These are phyloP conservation scores for Periophthalmodon schlosseri DNA, from an alignment of 2,113 vertebrate genomes.

Conservation along the genomic window DNA sequence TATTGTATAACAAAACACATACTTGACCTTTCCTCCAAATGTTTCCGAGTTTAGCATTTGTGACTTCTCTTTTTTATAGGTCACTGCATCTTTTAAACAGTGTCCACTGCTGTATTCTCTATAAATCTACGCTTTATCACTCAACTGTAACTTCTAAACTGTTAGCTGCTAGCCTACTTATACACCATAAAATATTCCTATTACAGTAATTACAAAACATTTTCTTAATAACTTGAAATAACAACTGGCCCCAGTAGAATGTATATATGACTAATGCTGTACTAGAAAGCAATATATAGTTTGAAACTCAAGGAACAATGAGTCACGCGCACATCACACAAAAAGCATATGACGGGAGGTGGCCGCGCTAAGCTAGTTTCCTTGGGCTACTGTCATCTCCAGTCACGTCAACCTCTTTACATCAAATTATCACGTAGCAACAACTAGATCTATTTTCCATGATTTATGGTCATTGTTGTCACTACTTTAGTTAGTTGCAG, in stretches of 20 bases:
- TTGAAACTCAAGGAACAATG: neutral
- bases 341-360: constrained; percentile 10
- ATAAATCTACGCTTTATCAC: neutral
- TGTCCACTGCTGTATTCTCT: neutral
- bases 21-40: neutral
- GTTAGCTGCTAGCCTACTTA: neutral
- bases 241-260: neutral
- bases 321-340: constrained; percentile 26
- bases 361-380: constrained; percentile 10
- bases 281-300: constrained; percentile 4
- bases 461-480: neutral
- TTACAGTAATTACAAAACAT: no score
- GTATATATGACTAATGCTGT: neutral
- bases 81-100: neutral
- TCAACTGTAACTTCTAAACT: neutral
- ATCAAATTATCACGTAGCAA: constrained; percentile 22
- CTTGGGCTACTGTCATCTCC: constrained; percentile 24
- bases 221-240: neutral
- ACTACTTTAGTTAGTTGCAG: neutral
- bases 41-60: neutral
- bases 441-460: constrained; percentile 9
- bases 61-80: neutral
- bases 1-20: neutral
- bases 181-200: no score
- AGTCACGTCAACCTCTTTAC: constrained; percentile 3